A percentile compares a stretch with the other conserved stretches of the same genome.
phyloP scores from a whole-genome alignment of 2,888 invertebrate species.

The Polylopha cassiicola region DNA sequence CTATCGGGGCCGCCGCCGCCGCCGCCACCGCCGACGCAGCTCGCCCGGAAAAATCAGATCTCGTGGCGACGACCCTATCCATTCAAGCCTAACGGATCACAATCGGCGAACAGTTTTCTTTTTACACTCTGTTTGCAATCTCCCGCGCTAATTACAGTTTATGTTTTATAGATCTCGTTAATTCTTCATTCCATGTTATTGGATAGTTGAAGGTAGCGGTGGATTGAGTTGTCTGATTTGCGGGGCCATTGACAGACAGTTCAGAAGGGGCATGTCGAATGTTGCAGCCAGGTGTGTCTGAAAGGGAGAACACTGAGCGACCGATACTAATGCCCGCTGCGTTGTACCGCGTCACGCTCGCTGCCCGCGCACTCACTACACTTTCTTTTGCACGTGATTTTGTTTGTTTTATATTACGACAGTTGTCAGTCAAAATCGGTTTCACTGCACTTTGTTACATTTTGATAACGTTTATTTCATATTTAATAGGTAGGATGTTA shows the following conservation, averaged over 20 bases:
- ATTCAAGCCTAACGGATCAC: slow-evolving; percentile 69
- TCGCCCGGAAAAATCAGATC: slow-evolving; percentile 68
- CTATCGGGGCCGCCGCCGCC: slow-evolving; percentile 51
- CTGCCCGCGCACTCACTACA: slow-evolving; percentile 48
- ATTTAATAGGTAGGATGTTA: not conserved
- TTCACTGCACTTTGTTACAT: slow-evolving; percentile 2
- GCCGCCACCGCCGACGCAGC: slow-evolving; percentile 47
- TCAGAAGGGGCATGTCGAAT: slow-evolving; percentile 48
- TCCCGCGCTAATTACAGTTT: slow-evolving; percentile 34
- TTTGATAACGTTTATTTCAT: not conserved
- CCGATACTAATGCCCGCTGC: slow-evolving; percentile 50
- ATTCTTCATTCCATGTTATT: slow-evolving; percentile 5
- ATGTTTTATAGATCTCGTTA: slow-evolving; percentile 6
- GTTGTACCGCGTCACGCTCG: slow-evolving; percentile 60
- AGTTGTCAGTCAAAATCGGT: slow-evolving; percentile 13
- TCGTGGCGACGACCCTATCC: slow-evolving; percentile 68
- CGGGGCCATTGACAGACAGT: slow-evolving; percentile 42
- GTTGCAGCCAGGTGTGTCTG: slow-evolving; percentile 58
- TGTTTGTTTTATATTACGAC: slow-evolving; percentile 42
- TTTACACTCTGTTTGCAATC: slow-evolving; percentile 64
- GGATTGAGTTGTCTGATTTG: slow-evolving; percentile 10
- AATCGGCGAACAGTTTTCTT: slow-evolving; percentile 59
- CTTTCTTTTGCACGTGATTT: slow-evolving; percentile 69
- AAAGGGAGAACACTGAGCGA: slow-evolving; percentile 52
- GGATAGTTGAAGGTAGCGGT: slow-evolving; percentile 2